These are phyloP conservation scores for Onychostruthus taczanowskii DNA, from an alignment of 2,113 vertebrate genomes.

Conservation along the genomic window DNA sequence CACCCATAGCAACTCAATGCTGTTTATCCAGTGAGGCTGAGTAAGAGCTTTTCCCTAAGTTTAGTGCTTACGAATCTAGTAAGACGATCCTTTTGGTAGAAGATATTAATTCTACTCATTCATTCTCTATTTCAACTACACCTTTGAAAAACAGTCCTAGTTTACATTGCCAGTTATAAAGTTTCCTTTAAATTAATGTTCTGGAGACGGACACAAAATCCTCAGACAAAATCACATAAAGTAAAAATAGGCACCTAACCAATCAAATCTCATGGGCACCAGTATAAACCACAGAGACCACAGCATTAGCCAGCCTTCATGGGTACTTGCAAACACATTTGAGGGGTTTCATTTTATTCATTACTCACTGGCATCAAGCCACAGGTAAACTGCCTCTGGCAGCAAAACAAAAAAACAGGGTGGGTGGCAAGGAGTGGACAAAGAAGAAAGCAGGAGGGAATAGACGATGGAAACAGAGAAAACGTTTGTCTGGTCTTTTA, in stretches of 20 bases:
- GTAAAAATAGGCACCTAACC: neutral
- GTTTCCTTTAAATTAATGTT: neutral
- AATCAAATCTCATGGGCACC: neutral
- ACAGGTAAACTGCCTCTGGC: neutral
- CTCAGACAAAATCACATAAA: neutral
- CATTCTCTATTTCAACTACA: neutral
- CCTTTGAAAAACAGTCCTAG: neutral
- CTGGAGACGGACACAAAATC: neutral
- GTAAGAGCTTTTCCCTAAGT: neutral
- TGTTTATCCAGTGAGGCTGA: neutral
- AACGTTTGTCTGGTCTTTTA: neutral
- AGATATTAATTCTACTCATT: neutral
- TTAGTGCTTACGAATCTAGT: neutral
- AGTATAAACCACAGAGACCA: neutral
- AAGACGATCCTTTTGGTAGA: neutral
- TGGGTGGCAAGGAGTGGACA: too few species aligned
- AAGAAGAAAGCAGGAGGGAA: neutral
- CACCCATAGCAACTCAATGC: neutral
- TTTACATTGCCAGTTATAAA: neutral
- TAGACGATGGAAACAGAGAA: neutral
- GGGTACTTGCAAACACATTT: neutral
- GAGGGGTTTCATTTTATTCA: neutral
- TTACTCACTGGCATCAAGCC: neutral
- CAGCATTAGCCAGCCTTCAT: neutral
- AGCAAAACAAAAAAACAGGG: rapidly evolving